Conservation (phyloP, 2,797 vertebrate genomes). For the Borostomias antarcticus region DNA sequence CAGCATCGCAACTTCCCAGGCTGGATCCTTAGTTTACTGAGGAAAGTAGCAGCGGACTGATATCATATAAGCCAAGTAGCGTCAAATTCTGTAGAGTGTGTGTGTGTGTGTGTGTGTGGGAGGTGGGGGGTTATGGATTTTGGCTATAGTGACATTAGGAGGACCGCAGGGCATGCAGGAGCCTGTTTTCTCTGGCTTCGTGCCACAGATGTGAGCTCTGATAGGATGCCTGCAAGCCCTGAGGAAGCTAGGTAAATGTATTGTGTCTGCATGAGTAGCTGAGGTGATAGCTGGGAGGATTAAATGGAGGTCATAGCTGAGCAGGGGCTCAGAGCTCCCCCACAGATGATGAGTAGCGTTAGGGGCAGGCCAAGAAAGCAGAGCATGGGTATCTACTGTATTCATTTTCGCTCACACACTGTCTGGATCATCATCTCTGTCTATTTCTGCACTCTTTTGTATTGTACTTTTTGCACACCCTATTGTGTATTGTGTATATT, state of each 20-base stretch:
- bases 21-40: conserved; percentile 5
- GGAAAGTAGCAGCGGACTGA: conserved; percentile 2
- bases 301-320: conserved; percentile 20
- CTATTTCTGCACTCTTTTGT: conserved; percentile 23
- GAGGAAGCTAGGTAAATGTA: background rate
- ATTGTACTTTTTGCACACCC: no score
- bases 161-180: background rate
- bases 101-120: background rate
- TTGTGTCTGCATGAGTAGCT: background rate
- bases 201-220: conserved; percentile 2
- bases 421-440: conserved; percentile 12
- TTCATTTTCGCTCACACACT: conserved; percentile 22
- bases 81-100: conserved; percentile 28
- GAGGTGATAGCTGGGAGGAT: conserved; percentile 15
- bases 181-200: background rate
- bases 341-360: background rate
- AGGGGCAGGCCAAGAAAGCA: conserved; percentile 7
- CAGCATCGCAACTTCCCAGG: conserved; percentile 18
- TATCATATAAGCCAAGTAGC: conserved; percentile 21
- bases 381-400: background rate
- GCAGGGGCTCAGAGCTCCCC: background rate
- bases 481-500: no score
- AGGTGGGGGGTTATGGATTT: background rate
- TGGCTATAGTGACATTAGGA: background rate
- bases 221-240: background rate